These are phyloP conservation scores for Danionella cerebrum DNA, from an alignment of 2,113 vertebrate genomes.

Conservation along the genomic window DNA sequence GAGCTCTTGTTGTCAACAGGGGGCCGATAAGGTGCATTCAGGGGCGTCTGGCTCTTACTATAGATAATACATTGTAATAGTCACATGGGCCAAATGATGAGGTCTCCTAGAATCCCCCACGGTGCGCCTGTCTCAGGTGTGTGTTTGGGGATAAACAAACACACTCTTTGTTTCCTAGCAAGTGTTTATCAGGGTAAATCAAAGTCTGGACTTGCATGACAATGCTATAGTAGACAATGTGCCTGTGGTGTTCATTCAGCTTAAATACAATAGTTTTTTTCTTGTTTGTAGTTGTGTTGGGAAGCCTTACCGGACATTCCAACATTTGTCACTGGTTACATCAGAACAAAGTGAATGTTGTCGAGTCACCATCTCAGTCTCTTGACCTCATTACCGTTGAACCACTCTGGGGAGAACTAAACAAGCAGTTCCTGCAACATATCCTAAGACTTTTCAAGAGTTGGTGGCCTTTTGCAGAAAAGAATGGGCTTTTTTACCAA, in stretches of 20 bases:
- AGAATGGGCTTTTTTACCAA: too few species aligned
- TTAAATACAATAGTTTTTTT: not conserved
- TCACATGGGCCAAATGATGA: not conserved
- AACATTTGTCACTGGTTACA: too few species aligned
- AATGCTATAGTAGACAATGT: slow-evolving; percentile 27
- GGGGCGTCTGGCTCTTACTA: not conserved
- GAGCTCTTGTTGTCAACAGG: slow-evolving; percentile 7
- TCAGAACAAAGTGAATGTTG: too few species aligned
- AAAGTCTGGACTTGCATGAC: slow-evolving; percentile 34
- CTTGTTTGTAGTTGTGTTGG: too few species aligned
- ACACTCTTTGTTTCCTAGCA: slow-evolving; percentile 31
- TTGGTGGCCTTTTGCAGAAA: too few species aligned
- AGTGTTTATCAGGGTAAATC: slow-evolving; percentile 46
- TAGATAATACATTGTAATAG: slow-evolving; percentile 24
- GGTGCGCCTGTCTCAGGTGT: slow-evolving; percentile 46
- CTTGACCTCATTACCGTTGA: too few species aligned
- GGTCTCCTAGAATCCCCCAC: slow-evolving; percentile 17
- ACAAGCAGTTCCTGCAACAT: too few species aligned
- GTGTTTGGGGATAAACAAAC: slow-evolving; percentile 49
- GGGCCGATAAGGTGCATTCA: slow-evolving; percentile 7
- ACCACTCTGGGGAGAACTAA: too few species aligned
- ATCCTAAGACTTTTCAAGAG: too few species aligned
- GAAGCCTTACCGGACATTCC: too few species aligned
- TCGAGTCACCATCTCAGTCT: too few species aligned
- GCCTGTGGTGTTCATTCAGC: not conserved